phyloP scores from a whole-genome alignment of 1,140 invertebrate species.

The Caenorhabditis tropicalis region DNA sequence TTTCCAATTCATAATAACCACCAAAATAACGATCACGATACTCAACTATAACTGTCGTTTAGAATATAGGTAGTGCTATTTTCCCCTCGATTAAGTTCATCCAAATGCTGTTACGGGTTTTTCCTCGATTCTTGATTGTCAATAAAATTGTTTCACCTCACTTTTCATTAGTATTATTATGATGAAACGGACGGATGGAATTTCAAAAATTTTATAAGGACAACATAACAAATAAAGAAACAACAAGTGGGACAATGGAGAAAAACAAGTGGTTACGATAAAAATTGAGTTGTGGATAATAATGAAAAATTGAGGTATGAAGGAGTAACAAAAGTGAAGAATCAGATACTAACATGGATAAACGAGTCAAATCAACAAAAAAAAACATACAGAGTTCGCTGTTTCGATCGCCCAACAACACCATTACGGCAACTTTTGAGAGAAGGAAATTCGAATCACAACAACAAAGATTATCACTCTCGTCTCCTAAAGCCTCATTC shows the following conservation, averaged over 20 bases:
- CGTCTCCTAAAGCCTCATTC: not conserved
- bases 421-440: not conserved
- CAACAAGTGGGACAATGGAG: not conserved
- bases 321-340: not conserved
- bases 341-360: not conserved
- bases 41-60: not conserved
- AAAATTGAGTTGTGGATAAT: not conserved
- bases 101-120: slow-evolving; percentile 8
- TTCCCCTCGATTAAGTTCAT: not conserved
- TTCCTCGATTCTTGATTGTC: not conserved
- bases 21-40: slow-evolving; percentile 19
- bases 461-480: slow-evolving; percentile 36
- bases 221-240: slow-evolving; percentile 31
- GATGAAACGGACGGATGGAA: too few relatives aligned
- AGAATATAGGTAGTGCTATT: not conserved
- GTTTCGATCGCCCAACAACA: not conserved
- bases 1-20: not conserved
- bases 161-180: too few relatives aligned
- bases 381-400: not conserved
- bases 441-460: not conserved
- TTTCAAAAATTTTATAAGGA: not conserved
- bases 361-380: slow-evolving; percentile 36
- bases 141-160: not conserved
- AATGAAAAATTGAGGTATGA: not conserved
- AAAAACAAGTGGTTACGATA: not conserved